Conservation (phyloP, 2,113 vertebrate species). For the Camelus bactrianus region DNA sequence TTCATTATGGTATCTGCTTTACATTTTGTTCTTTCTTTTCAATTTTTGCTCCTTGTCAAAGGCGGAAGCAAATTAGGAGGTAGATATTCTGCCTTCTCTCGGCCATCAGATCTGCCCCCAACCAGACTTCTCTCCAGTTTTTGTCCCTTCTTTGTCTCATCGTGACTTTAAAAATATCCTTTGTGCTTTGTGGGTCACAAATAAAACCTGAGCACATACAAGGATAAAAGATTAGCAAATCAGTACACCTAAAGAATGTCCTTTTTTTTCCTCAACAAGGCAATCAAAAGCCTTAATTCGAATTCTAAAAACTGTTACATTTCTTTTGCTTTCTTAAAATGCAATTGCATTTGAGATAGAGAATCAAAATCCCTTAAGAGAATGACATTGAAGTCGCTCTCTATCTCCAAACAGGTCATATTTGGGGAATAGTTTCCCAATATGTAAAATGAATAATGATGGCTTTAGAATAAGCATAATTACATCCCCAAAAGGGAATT, state of each 20-base stretch:
- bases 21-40: constrained; percentile 56
- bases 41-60: constrained; percentile 29
- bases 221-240: constrained; percentile 49
- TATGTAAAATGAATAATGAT: constrained; percentile 84
- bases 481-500: constrained; percentile 82
- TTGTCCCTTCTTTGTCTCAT: constrained; percentile 38
- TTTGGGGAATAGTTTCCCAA: constrained; percentile 79
- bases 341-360: constrained; percentile 70
- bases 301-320: constrained; percentile 20
- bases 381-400: constrained; percentile 69
- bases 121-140: neutral
- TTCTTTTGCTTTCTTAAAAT: constrained; percentile 73
- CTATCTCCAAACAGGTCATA: constrained; percentile 80
- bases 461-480: constrained; percentile 87
- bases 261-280: neutral
- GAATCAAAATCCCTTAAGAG: constrained; percentile 71
- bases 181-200: constrained; percentile 63
- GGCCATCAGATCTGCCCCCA: constrained; percentile 22
- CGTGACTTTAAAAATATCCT: constrained; percentile 52
- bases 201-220: constrained; percentile 47
- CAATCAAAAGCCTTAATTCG: constrained; percentile 46
- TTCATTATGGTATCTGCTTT: neutral
- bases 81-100: neutral
- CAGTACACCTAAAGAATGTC: constrained; percentile 46
- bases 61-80: constrained; percentile 20